Conservation (phyloP, 2,113 vertebrate species). For the Setophaga coronata region DNA sequence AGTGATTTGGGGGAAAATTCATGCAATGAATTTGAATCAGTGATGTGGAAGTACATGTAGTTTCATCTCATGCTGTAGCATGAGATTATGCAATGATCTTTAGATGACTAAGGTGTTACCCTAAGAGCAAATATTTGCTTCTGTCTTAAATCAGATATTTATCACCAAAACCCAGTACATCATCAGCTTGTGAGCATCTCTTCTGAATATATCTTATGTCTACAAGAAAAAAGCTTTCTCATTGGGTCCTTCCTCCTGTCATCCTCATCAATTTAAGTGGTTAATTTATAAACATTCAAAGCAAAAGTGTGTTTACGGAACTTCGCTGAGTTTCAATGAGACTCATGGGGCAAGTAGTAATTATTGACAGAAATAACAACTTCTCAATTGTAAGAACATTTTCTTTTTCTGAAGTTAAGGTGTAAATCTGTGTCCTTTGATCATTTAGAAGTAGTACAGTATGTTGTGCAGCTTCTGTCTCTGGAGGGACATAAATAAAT, state of each 20-base stretch:
- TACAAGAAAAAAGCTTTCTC: background rate
- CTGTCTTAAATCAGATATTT: background rate
- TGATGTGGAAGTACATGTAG: background rate
- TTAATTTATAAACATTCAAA: slow-evolving; percentile 3
- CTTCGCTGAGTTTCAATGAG: background rate
- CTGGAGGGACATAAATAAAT: slow-evolving; percentile 41
- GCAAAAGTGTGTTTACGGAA: background rate
- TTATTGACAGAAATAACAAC: slow-evolving; percentile 24
- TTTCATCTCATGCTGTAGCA: background rate
- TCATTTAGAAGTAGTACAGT: slow-evolving; percentile 27
- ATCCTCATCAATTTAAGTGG: background rate
- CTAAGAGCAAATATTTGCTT: background rate
- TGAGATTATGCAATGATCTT: background rate
- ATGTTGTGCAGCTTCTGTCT: slow-evolving; percentile 29
- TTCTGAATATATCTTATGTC: background rate
- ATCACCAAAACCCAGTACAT: background rate
- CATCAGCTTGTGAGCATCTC: background rate
- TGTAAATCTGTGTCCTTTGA: slow-evolving; percentile 37
- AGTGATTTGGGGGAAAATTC: background rate
- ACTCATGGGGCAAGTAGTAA: background rate
- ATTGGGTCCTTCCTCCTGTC: background rate
- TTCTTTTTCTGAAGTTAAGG: slow-evolving; percentile 15
- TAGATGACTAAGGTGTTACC: background rate
- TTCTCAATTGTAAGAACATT: background rate
- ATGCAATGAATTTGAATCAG: background rate